Base-by-base conservation (phyloP, 2,113 vertebrate genomes). In the Smithornis capensis region DNA sequence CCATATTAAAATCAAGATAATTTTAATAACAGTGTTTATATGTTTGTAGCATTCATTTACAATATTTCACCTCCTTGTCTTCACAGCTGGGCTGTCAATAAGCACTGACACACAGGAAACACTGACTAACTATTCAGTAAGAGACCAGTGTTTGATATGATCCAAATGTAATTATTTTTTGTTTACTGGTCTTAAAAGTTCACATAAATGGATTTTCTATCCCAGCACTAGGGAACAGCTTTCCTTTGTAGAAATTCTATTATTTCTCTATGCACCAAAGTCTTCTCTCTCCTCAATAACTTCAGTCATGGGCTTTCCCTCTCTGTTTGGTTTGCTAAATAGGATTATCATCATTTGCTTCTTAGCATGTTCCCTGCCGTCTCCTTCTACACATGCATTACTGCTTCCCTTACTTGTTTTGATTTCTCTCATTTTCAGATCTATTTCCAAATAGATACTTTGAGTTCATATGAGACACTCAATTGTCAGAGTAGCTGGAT, bases 281-380 rank as follows among this genome's bases (percentile, higher is more conserved):
- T 77, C 44, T 68, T 23, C 4, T 73, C 35, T 71, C n/a, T 91
- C 59, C 60, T 74, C 57, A 42, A n/a, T 55, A 52, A 60, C 89
- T 92, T 88, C 63, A 52, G 0, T 70, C 44, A 52, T 3, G 16
- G 55, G 49, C n/a, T 89, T 94, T 83, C 44, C 31, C 47, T 75
- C 79, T 85, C 49, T 89, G 47, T 81, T 94, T 92, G 88, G 47
- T 83, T 89, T 91, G 47, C 44, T 92, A 86, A 93, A 83, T 37
- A 81, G 68, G 90, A 96, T 95, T 86, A 93, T 70, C 33, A 37
- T 92, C 38, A 92, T 94, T 95, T 94, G 79, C 93, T 86, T 93
- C 88, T 95, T 92, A 83, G 50, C 19, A 67, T 83, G 81, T 83
- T 86, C 33, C 17, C 64, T 67, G 70, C 13, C 45, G 67, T 69